Base-by-base conservation (phyloP, 1,140 invertebrate genomes). In the Periplaneta americana region DNA sequence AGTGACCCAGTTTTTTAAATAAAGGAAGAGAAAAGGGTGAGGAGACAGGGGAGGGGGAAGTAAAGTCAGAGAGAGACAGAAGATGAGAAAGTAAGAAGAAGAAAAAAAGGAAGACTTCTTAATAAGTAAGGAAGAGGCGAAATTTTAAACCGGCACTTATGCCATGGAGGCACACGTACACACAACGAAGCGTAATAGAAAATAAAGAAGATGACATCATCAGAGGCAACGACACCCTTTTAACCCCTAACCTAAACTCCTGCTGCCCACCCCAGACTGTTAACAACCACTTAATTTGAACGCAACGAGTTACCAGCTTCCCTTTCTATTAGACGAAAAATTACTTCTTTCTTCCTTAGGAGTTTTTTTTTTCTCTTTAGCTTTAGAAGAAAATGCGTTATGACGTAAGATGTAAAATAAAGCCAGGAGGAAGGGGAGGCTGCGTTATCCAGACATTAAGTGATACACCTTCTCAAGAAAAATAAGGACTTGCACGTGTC, bases 61-160 rank as follows among this genome's bases (percentile, higher is more conserved):
- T 28, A 33, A 35, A 35, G 75, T 22, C n/a, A 35, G 75, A 35
- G n/a, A 34, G 75, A 33, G 75, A 76, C 15, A 33, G 75, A 9
- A 31, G 35, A 36, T 31, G 76, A 39, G 76, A 78, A 34, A 79
- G 13, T 34, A 79, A 79, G 35, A 79, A 37, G 75, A 77, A 37
- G 18, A 36, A 33, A 78, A 31, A 28, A 32, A n/a, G 33, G n/a
- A 48, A 57, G 74, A 80, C 28, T 80, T 34, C 80, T 80, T 80
- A 80, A 80, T 80, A 80, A 80, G 80, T 80, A 48, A 74, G 80
- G 66, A 80, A 80, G 57, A 80, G 74, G 57, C 80, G 80, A 80
- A 80, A 80, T 34, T 80, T 80, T 80, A 80, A 80, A 80, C 34
- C 33, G 28, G 37, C 79, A 74, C 79, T 80, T 75, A 80, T n/a